Evolutionary conservation across 2,888 invertebrate species (phyloP).

Genomic region (Lacanobia wlatinum): DNA sequence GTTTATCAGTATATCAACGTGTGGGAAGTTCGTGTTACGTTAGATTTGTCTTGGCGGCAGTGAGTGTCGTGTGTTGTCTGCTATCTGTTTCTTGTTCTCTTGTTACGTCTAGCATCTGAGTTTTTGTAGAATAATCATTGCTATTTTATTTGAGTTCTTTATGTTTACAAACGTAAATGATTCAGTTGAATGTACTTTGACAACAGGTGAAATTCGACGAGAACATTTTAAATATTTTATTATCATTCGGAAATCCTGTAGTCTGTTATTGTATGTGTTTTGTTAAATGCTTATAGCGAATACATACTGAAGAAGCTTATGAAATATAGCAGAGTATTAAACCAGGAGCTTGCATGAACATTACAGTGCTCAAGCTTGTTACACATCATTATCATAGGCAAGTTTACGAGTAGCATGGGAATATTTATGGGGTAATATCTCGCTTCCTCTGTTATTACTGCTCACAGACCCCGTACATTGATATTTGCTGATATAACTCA

Average conservation of each 20-base stretch:
- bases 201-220: not conserved
- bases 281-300: slow-evolving; percentile 26
- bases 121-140: not conserved
- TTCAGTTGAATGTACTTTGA: not conserved
- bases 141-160: not conserved
- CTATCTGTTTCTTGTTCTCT: slow-evolving; percentile 14
- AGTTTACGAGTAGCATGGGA: slow-evolving; percentile 61
- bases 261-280: not conserved
- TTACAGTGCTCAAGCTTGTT: slow-evolving; percentile 57
- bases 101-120: slow-evolving; percentile 3
- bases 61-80: slow-evolving; percentile 33
- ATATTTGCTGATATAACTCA: slow-evolving; percentile 64
- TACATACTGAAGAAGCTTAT: slow-evolving; percentile 18
- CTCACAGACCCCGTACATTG: slow-evolving; percentile 47
- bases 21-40: slow-evolving; percentile 74
- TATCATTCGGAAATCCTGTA: not conserved
- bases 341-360: slow-evolving; percentile 41
- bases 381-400: slow-evolving; percentile 69
- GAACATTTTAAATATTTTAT: not conserved
- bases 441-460: slow-evolving; percentile 67
- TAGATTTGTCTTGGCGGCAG: slow-evolving; percentile 53
- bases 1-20: slow-evolving; percentile 75
- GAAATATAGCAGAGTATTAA: slow-evolving; percentile 42
- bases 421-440: slow-evolving; percentile 71
- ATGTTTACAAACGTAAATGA: not conserved